Evolutionary conservation across 2,888 invertebrate genomes (phyloP).

Genomic region (Erebia ligea): DNA sequence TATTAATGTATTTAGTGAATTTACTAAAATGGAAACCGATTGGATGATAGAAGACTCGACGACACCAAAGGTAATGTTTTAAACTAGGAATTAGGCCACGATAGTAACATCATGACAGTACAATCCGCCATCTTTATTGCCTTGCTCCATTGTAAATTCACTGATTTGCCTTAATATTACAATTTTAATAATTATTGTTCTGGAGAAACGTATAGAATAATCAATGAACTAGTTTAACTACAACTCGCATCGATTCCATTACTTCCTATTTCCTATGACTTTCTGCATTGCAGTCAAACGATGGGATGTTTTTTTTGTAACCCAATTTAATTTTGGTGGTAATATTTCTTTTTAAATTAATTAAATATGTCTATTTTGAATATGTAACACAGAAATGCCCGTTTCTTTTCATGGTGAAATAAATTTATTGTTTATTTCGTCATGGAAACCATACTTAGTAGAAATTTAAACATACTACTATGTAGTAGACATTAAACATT

Average conservation of each 20-base stretch:
- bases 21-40: constrained; percentile 96
- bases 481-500: neutral
- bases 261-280: neutral
- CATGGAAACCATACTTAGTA: neutral
- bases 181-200: neutral
- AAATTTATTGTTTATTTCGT: neutral
- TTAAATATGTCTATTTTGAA: neutral
- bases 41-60: constrained; percentile 91
- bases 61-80: constrained; percentile 70
- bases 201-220: neutral
- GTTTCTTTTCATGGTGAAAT: neutral
- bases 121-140: constrained; percentile 74
- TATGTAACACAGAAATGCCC: neutral
- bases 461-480: too few species aligned
- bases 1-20: constrained; percentile 82
- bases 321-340: neutral
- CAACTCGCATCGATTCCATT: neutral
- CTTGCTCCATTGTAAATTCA: constrained; percentile 32
- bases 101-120: constrained; percentile 68
- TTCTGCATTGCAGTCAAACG: constrained; percentile 15
- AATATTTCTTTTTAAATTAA: constrained; percentile 14
- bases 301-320: constrained; percentile 12
- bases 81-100: constrained; percentile 68
- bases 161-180: constrained; percentile 9
- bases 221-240: neutral